phyloP scores from a whole-genome alignment of 1,140 invertebrate genomes.

The Matsumurasca onukii region DNA sequence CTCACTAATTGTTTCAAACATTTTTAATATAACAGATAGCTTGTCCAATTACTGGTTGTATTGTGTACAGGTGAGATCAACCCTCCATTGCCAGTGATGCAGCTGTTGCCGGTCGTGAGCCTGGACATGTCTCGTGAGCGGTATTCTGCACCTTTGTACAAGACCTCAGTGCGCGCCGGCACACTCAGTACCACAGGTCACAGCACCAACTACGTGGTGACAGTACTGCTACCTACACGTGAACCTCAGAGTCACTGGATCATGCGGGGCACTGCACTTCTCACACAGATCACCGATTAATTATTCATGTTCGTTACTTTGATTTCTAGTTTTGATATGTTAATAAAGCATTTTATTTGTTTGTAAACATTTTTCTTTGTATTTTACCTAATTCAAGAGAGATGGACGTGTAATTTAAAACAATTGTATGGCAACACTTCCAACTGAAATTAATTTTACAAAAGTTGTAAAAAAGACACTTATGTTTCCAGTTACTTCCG shows the following conservation, averaged over 20 bases:
- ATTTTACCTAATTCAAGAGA: too few relatives aligned
- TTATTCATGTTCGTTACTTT: not conserved
- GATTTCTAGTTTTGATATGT: not conserved
- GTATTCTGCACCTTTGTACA: constrained; percentile 80
- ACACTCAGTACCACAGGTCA: constrained; percentile 84
- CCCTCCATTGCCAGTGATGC: constrained; percentile 70
- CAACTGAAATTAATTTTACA: too few relatives aligned
- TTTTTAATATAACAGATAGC: not conserved
- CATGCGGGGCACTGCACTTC: constrained; percentile 77
- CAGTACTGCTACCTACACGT: constrained; percentile 67
- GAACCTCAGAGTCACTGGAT: constrained; percentile 74
- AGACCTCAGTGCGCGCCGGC: constrained; percentile 80
- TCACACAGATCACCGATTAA: constrained; percentile 79
- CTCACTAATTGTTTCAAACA: not conserved
- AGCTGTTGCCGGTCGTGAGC: constrained; percentile 66
- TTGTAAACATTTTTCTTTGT: not conserved
- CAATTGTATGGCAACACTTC: too few relatives aligned
- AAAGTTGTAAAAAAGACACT: too few relatives aligned
- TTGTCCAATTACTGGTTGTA: constrained; percentile 3
- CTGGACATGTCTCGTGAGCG: constrained; percentile 60
- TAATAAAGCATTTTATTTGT: not conserved
- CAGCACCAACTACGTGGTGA: constrained; percentile 85
- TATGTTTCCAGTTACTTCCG: too few relatives aligned
- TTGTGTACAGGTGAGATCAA: constrained; percentile 69
- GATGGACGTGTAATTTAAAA: too few relatives aligned